Base-by-base conservation (phyloP, 2,797 vertebrate species). In the Telmatherina bonti region DNA sequence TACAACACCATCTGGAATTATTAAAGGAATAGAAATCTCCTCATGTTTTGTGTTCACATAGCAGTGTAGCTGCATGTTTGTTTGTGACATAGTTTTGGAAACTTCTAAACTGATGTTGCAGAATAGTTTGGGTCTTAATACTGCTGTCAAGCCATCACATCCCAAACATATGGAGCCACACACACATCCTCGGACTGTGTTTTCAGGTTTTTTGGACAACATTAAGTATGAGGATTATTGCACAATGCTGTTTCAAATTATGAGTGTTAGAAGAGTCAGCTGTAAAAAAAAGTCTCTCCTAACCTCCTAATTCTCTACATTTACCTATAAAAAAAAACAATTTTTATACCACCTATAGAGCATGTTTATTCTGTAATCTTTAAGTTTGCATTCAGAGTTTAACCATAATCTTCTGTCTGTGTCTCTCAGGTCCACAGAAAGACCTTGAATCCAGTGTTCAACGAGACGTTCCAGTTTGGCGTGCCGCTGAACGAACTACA, bases 401-500 rank as follows among this genome's bases (percentile, higher is more conserved):
- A 16, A 18, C 26, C 49, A 27, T 26, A n/a, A 2, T 41, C 9
- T 5, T 24, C 54, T 5, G 3, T 18, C 43, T 24, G 2, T 52
- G 20, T 51, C 9, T 36, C 30, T 13, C 86, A 91, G 85, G 96
- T 97, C 71, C 97, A 97, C 91, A 95, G 97, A 83, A 97, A 97
- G 94, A 98, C 96, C 13, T 92, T 97, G 80, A 98, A 97, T 87
- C 97, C 97, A 0, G 89, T 97, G 72, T 98, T 98, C 91, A 97
- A 98, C 0, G 97, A 98, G 95, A 97, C 96, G 0, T 98, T 98
- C 80, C 96, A 95, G 88, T 98, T 98, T 61, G 93, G 94, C 0
- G 97, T 98, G 53, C 96, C 96, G 31, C 93, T 96, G 84, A 95
- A 95, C 0, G 97, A 98, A 92, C 92, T 98, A 78, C 96, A 96